A percentile compares a stretch with the other conserved stretches of the same genome.
phyloP scores from a whole-genome alignment of 1,140 invertebrate genomes.

The Hermetia illucens region DNA sequence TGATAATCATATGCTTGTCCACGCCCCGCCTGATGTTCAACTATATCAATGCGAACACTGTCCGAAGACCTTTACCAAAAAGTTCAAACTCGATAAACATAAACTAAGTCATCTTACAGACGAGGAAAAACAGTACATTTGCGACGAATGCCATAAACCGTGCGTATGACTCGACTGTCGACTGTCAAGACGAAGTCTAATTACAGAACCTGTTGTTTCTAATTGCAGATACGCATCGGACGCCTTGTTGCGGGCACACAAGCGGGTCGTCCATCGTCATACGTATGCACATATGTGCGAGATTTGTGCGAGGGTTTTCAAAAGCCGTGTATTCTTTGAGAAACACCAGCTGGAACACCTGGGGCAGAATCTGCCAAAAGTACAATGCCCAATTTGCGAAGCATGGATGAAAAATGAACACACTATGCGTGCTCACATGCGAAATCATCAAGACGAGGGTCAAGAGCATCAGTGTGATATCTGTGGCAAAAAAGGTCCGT shows the following conservation, averaged over 20 bases:
- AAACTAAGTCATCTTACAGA: slow-evolving; percentile 7
- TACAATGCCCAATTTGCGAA: slow-evolving; percentile 18
- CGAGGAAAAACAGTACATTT: slow-evolving; percentile 19
- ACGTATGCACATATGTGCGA: slow-evolving; percentile 22
- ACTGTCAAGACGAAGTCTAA: too few species aligned
- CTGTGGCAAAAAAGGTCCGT: slow-evolving; percentile 19
- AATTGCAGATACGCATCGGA: slow-evolving; percentile 12
- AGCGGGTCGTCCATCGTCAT: slow-evolving; percentile 17
- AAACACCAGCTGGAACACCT: slow-evolving; percentile 21
- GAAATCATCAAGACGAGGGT: slow-evolving; percentile 17
- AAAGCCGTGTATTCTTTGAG: slow-evolving; percentile 21
- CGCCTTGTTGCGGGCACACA: slow-evolving; percentile 8
- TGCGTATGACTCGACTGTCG: slow-evolving; percentile 11
- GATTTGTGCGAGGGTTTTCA: slow-evolving; percentile 21
- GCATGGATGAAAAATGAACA: slow-evolving; percentile 24
- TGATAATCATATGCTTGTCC: background rate
- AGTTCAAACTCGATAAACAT: background rate
- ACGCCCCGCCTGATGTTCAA: background rate
- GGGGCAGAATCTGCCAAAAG: slow-evolving; percentile 18
- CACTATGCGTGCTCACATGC: slow-evolving; percentile 20
- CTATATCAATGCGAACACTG: background rate
- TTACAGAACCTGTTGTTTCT: background rate
- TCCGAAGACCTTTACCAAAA: background rate
- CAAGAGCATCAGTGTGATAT: slow-evolving; percentile 16
- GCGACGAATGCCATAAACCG: slow-evolving; percentile 17